Evolutionary conservation across 2,797 vertebrate genomes (phyloP), one percentile per base, ranked within the genome.

Genomic region (Muraenolepis orangiensis): DNA sequence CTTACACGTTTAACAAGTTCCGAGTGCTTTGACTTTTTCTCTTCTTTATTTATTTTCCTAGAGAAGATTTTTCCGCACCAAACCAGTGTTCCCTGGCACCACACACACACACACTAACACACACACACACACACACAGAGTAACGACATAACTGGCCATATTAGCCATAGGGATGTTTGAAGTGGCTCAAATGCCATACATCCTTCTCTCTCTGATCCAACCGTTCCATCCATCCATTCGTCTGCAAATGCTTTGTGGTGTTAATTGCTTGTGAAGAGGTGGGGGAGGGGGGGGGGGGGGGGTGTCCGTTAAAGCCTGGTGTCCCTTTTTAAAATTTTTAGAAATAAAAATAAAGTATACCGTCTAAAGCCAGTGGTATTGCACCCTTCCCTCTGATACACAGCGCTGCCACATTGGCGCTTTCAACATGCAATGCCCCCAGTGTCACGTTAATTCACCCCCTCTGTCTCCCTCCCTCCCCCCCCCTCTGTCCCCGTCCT

Each of bases 241-340:
- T 76, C 78, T 78, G 84, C 86, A 81, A 77, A 83, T 72, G 30
- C 46, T 57, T 32, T 70, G 30, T 76, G 83, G 76, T 91, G 85
- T 88, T 88, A 90, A 90, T 90, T 90, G 87, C 87, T 86, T 80
- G 72, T 82, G 74, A 88, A 81, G 4, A 71, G 78, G 64, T 66
- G 66, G 8, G 29, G 11, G 14, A 5, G 77, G 84, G 82, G n/a
- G 4, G 72, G 78, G 64, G 23, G 66, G 8, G 29, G 11, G 14
- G 1, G 77, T 83, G 82, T 87, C 84, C 85, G 85, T 86, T 89
- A 88, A 86, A 85, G 83, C 82, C 83, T 68, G 75, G 79, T 84
- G 86, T 91, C 86, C 20, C 84, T 88, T 87, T 91, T n/a, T n/a
- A n/a, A n/a, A n/a, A n/a, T n/a, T n/a, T n/a, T n/a, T n/a, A n/a